Evolutionary conservation across 2,888 invertebrate species (phyloP), one percentile per base, ranked within the genome.

Genomic region (Tetragonula carbonaria): DNA sequence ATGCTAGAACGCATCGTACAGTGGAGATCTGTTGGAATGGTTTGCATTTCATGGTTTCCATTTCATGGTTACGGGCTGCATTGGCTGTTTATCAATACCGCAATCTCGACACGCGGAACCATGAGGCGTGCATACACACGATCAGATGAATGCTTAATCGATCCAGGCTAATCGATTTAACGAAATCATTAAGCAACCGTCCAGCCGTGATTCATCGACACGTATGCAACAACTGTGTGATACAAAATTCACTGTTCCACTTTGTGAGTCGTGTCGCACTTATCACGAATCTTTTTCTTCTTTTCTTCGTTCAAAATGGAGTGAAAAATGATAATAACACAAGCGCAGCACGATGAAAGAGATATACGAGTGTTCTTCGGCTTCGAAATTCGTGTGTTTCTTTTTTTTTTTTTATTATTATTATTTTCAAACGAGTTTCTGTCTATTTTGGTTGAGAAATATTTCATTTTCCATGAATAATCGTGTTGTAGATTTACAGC

Each of bases 161-260:
- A 72, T 62, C 63, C 66, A 50, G 62, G 72, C 71, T 86, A 86
- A 86, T 85, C 80, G 86, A 86, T 86, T 86, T 83, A 83, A 83
- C 77, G 83, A 85, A 85, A 86, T 80, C 78, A 83, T 86, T 83
- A 74, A 77, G 80, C 83, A 85, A 80, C 62, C 80, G 78, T 21
- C 80, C 84, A 62, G 50, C 80, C 68, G 75, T 78, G 78, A 73
- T 78, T 81, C 78, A 71, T 51, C 18, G 50, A 51, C 55, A 50
- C 65, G 65, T 53, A 21, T 67, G 16, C 28, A 62, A 63, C 55
- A 2, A n/a, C 38, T 45, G 45, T 45, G 45, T 45, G 38, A 21
- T 6, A 38, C 21, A 38, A 62, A 66, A 38, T 38, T 33, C 33
- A 33, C 11, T n/a, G 11, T 13, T 38, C 33, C 8, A 4, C 23